Evolutionary conservation across 2,888 invertebrate genomes (phyloP), one percentile per base, ranked within the genome.

Genomic region (Tiliacea aurago): DNA sequence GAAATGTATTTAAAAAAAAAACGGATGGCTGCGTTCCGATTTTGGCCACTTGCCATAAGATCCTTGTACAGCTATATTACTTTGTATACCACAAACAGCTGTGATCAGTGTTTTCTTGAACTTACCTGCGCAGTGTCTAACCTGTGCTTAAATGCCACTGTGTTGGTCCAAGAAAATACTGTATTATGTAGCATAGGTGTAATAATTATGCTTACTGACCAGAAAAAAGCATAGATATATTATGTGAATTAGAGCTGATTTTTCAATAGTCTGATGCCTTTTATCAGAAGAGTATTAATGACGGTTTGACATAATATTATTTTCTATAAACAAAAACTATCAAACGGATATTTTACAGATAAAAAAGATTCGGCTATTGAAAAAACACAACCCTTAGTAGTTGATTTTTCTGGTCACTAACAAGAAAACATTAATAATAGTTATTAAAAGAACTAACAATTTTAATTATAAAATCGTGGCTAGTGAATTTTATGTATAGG

Each of bases 401-500:
- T 18, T 20, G 18, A 7, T 56, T 59, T 65, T 66, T 63, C 68
- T 62, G 71, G 70, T 56, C 51, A 64, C 51, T 51, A 41, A 55
- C 43, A 58, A 37, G 23, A 71, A 61, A 66, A 69, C 28, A 71
- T 77, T 84, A 80, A 37, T 72, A 68, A 53, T 70, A 65, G 59
- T 64, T 66, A 41, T 5, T 23, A 64, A 70, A 69, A 61, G 59
- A 65, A 81, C 53, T 85, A 86, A 83, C 70, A 83, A 73, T 73
- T 76, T 75, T 79, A 82, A 86, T 84, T 79, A 80, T 85, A 86
- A 84, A 80, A 86, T 87, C 76, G 86, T 90, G 91, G 91, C 91
- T 91, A 91, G 91, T 91, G 91, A 91, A 79, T 79, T 86, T 74
- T 86, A 84, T 80, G 78, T 85, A 78, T 90, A 89, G 84, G 77